These are phyloP conservation scores for Petrocephalus sullivani DNA, from an alignment of 2,797 vertebrate species.

Conservation along the genomic window DNA sequence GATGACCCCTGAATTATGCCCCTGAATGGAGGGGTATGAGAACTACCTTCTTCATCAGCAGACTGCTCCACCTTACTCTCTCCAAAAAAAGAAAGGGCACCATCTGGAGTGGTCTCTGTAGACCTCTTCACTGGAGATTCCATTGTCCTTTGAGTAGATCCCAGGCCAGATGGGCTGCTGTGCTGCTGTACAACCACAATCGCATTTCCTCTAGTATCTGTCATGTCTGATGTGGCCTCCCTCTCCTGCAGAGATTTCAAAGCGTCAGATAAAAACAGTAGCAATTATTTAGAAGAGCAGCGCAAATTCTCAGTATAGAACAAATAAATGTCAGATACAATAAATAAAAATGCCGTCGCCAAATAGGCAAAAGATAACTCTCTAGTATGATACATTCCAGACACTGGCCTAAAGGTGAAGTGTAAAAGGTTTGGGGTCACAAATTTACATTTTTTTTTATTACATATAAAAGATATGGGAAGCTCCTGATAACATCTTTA, in stretches of 20 bases:
- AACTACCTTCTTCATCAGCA: not conserved
- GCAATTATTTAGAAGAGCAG: not conserved
- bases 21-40: not conserved
- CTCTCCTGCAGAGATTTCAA: constrained; percentile 49
- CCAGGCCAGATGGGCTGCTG: not conserved
- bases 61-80: constrained; percentile 16
- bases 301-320: not conserved
- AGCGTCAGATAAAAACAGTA: not conserved
- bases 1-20: constrained; percentile 17
- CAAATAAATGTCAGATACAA: not conserved
- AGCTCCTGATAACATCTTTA: not conserved
- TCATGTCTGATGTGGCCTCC: constrained; percentile 17
- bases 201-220: not conserved
- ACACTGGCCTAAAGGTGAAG: not conserved
- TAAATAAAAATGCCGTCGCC: not conserved
- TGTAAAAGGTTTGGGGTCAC: not conserved
- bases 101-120: not conserved
- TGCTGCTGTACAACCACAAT: constrained; percentile 13
- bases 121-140: constrained; percentile 2
- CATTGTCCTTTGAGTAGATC: not conserved
- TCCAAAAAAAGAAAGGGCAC: constrained; percentile 21
- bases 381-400: not conserved
- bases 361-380: not conserved
- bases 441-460: not conserved
- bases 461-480: not conserved